Conservation (phyloP, 2,888 invertebrate genomes). For the Zaprionus bogoriensis region DNA sequence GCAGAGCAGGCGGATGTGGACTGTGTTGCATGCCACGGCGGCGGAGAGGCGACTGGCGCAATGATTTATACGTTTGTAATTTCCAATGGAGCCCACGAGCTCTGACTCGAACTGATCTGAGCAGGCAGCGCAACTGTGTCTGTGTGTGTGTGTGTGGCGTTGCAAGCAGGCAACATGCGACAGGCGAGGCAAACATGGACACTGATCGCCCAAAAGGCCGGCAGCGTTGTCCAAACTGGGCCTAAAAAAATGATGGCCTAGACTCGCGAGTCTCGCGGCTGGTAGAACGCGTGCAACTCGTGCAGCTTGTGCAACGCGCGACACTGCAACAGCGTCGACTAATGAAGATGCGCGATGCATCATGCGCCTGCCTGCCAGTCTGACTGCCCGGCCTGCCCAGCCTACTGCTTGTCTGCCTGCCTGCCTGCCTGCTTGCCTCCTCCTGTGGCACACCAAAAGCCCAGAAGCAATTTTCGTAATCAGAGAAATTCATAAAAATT, state of each 20-base stretch:
- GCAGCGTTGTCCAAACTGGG: slow-evolving; percentile 65
- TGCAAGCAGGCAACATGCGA: slow-evolving; percentile 72
- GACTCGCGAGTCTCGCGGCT: slow-evolving; percentile 9
- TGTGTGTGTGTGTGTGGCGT: slow-evolving; percentile 40
- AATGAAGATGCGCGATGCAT: slow-evolving; percentile 79
- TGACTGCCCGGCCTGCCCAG: too few relatives aligned
- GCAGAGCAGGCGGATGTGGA: not conserved
- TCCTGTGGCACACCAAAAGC: slow-evolving; percentile 55
- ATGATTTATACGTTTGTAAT: slow-evolving; percentile 77
- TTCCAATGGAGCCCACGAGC: slow-evolving; percentile 73
- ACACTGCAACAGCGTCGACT: slow-evolving; percentile 71
- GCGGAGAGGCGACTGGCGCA: slow-evolving; percentile 33
- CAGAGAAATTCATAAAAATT: slow-evolving; percentile 79
- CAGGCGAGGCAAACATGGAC: slow-evolving; percentile 73
- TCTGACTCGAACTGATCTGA: slow-evolving; percentile 44
- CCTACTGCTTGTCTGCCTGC: not conserved
- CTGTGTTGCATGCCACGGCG: slow-evolving; percentile 20
- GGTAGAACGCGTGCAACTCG: not conserved
- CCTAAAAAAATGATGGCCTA: slow-evolving; percentile 72
- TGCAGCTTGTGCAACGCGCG: slow-evolving; percentile 32
- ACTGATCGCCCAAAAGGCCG: slow-evolving; percentile 51
- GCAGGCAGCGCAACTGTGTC: slow-evolving; percentile 8
- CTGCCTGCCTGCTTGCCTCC: not conserved
- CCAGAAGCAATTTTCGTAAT: slow-evolving; percentile 78
- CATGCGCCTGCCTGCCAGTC: slow-evolving; percentile 49